phyloP scores from a whole-genome alignment of 2,113 vertebrate species.

The Apistogramma diplotaenia region DNA sequence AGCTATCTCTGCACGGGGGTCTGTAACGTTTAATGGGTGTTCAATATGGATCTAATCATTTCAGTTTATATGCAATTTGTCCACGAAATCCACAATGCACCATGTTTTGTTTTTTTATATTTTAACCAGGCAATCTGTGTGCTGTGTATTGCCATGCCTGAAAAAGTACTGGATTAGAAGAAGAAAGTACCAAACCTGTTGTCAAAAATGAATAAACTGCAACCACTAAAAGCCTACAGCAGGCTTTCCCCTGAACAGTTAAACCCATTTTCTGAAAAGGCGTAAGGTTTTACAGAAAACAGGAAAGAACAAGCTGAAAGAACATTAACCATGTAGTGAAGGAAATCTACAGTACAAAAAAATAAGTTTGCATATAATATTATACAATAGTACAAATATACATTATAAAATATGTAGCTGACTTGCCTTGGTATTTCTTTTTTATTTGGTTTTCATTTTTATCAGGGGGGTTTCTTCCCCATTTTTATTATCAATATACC shows the following conservation, averaged over 20 bases:
- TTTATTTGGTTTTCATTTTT: no score
- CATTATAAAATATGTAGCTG: no score
- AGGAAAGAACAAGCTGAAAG: not conserved
- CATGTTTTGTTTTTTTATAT: not conserved
- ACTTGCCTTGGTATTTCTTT: no score
- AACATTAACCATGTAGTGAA: not conserved
- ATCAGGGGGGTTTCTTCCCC: no score
- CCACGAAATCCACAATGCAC: not conserved
- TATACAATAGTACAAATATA: no score
- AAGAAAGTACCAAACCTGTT: not conserved
- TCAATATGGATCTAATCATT: not conserved
- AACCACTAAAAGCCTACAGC: not conserved
- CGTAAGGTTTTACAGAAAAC: not conserved
- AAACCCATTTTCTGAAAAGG: not conserved
- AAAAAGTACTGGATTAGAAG: not conserved
- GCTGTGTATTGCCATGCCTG: not conserved
- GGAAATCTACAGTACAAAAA: not conserved
- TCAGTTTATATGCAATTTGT: not conserved
- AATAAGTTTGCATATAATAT: no score
- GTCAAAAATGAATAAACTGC: no score
- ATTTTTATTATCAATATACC: no score
- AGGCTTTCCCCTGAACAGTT: not conserved
- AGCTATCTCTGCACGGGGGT: no score
- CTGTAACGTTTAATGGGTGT: not conserved
- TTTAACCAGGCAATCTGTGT: not conserved